phyloP scores from a whole-genome alignment of 2,797 vertebrate genomes.

The Spea hammondii region DNA sequence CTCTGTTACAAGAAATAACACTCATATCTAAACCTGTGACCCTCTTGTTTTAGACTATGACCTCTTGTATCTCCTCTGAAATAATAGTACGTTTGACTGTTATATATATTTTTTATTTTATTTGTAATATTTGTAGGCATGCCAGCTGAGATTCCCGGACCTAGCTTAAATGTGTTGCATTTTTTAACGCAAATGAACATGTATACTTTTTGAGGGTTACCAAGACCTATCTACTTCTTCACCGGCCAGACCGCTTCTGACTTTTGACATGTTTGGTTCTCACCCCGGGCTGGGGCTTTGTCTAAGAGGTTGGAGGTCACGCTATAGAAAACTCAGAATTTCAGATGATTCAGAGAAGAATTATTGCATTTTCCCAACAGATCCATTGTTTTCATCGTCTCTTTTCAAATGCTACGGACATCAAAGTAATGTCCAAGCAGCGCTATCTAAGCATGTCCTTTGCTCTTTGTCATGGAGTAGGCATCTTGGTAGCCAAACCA shows the following conservation, averaged over 20 bases:
- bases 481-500: slow-evolving; percentile 62
- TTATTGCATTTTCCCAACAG: slow-evolving; percentile 59
- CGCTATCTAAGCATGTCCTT: slow-evolving; percentile 80
- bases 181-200: too few relatives aligned
- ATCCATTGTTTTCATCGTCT: slow-evolving; percentile 72
- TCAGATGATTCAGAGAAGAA: slow-evolving; percentile 67
- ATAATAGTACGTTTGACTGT: too few relatives aligned
- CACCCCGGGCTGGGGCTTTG: slow-evolving; percentile 66
- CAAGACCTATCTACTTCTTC: slow-evolving; percentile 49
- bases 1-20: too few relatives aligned
- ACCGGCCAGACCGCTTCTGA: slow-evolving; percentile 56
- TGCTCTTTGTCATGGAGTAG: slow-evolving; percentile 70
- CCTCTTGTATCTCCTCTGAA: too few relatives aligned
- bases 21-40: too few relatives aligned
- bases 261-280: slow-evolving; percentile 60
- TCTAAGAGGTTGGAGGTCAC: slow-evolving; percentile 69
- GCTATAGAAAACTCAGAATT: slow-evolving; percentile 58
- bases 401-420: slow-evolving; percentile 69
- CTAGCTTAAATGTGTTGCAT: too few relatives aligned
- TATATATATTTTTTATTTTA: too few relatives aligned
- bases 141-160: too few relatives aligned
- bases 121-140: too few relatives aligned
- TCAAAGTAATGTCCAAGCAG: slow-evolving; percentile 84
- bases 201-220: background rate
- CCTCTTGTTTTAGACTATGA: too few relatives aligned